phyloP scores from a whole-genome alignment of 2,113 vertebrate species.

The Scortum barcoo region DNA sequence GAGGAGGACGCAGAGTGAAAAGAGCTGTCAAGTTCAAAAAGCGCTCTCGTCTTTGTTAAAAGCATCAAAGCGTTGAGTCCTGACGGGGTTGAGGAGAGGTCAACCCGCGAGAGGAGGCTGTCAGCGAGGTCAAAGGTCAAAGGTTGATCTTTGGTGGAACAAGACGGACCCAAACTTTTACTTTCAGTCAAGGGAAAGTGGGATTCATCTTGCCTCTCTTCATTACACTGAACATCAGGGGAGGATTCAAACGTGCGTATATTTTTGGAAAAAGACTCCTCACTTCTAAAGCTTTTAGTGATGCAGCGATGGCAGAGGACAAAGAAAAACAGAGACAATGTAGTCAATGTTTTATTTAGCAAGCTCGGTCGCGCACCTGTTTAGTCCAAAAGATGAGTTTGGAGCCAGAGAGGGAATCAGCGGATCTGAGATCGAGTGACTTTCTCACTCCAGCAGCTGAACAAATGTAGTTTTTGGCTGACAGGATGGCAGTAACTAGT shows the following conservation, averaged over 20 bases:
- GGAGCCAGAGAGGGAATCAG: background rate
- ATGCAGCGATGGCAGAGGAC: background rate
- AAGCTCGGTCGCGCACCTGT: conserved; percentile 13
- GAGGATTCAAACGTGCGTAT: background rate
- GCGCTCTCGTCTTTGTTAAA: background rate
- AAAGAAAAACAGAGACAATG: background rate
- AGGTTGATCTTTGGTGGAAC: conserved; percentile 8
- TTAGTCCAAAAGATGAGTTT: background rate
- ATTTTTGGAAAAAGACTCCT: background rate
- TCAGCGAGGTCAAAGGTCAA: conserved; percentile 1
- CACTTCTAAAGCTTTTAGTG: background rate
- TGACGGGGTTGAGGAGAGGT: conserved; percentile 5
- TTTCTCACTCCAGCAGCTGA: background rate
- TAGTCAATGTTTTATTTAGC: conserved; percentile 1
- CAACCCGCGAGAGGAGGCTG: background rate
- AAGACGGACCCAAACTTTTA: background rate
- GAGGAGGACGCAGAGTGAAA: conserved; percentile 13
- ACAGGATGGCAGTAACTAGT: background rate
- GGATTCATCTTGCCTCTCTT: background rate
- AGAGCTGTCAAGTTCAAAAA: conserved; percentile 45
- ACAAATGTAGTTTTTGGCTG: conserved; percentile 26
- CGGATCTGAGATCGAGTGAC: background rate
- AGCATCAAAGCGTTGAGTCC: conserved; percentile 1
- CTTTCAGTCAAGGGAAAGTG: conserved; percentile 1
- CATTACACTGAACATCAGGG: background rate